These are phyloP conservation scores for Drosophila prostipennis DNA, from an alignment of 2,888 invertebrate species.

Conservation along the genomic window DNA sequence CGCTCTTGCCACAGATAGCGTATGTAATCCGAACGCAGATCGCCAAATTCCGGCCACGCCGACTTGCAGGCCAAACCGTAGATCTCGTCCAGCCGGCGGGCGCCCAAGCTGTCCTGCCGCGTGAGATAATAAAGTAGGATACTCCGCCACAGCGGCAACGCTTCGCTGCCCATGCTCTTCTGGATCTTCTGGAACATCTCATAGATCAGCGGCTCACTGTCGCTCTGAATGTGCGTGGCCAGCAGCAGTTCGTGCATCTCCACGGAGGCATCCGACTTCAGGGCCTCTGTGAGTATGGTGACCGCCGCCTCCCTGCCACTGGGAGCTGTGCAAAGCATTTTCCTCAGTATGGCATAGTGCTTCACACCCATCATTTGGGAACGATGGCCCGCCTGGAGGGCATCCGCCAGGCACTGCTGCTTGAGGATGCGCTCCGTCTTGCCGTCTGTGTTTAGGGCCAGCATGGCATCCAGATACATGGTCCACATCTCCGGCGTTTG, in stretches of 20 bases:
- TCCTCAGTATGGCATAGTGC: constrained; percentile 84
- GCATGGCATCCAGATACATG: constrained; percentile 86
- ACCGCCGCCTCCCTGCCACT: constrained; percentile 58
- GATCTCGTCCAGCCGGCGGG: constrained; percentile 69
- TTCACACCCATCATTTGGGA: constrained; percentile 85
- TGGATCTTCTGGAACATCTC: constrained; percentile 81
- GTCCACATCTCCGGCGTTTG: constrained; percentile 86
- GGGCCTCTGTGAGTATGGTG: constrained; percentile 83
- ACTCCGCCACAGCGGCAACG: constrained; percentile 75
- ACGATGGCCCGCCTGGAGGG: constrained; percentile 85
- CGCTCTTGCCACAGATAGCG: constrained; percentile 78
- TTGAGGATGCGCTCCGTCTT: constrained; percentile 84
- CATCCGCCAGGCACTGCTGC: constrained; percentile 85
- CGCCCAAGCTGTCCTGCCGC: constrained; percentile 63
- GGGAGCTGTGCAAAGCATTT: constrained; percentile 56
- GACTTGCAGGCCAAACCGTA: constrained; percentile 74
- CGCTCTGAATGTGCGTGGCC: constrained; percentile 83
- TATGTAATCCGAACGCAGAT: constrained; percentile 77
- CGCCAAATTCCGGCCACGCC: constrained; percentile 65
- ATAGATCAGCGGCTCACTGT: constrained; percentile 83
- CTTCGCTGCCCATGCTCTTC: constrained; percentile 60
- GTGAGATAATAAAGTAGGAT: constrained; percentile 76
- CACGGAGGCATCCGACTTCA: constrained; percentile 82
- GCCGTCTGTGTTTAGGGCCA: constrained; percentile 85
- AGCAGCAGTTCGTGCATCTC: constrained; percentile 85